These are phyloP conservation scores for Anastatus disparis DNA, from an alignment of 1,140 invertebrate species.

Conservation along the genomic window DNA sequence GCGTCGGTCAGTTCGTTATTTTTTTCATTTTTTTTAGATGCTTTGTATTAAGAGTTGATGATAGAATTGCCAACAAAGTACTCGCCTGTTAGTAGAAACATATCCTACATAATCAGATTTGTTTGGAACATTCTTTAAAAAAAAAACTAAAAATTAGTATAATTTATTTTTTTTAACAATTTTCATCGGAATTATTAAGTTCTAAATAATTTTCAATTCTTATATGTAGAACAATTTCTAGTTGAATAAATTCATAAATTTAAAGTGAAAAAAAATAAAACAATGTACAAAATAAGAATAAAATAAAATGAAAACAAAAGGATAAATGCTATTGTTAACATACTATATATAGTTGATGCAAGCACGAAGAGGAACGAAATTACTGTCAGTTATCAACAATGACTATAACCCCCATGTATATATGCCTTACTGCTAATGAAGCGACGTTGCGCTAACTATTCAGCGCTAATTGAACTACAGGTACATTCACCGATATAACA, in stretches of 20 bases:
- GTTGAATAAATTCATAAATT: too few species aligned
- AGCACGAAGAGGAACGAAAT: conserved; percentile 42
- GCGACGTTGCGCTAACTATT: conserved; percentile 58
- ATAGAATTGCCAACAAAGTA: background rate
- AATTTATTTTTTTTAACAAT: too few species aligned
- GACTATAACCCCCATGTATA: conserved; percentile 45
- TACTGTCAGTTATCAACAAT: conserved; percentile 52
- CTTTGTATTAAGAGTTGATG: background rate
- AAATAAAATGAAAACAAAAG: background rate
- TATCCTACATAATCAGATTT: too few species aligned
- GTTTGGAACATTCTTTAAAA: too few species aligned
- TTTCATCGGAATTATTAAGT: too few species aligned
- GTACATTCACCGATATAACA: background rate
- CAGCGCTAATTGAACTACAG: conserved; percentile 52
- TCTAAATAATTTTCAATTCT: too few species aligned
- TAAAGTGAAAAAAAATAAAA: too few species aligned
- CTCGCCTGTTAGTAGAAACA: background rate
- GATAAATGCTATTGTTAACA: background rate
- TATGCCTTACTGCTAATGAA: conserved; percentile 59
- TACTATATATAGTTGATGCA: too few species aligned
- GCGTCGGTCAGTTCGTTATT: too few species aligned
- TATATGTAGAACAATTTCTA: too few species aligned
- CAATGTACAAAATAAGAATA: background rate
- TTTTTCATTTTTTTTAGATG: background rate
- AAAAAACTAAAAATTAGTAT: too few species aligned